Base-by-base conservation (phyloP, 2,888 invertebrate genomes). In the Scaptomyza flava region DNA sequence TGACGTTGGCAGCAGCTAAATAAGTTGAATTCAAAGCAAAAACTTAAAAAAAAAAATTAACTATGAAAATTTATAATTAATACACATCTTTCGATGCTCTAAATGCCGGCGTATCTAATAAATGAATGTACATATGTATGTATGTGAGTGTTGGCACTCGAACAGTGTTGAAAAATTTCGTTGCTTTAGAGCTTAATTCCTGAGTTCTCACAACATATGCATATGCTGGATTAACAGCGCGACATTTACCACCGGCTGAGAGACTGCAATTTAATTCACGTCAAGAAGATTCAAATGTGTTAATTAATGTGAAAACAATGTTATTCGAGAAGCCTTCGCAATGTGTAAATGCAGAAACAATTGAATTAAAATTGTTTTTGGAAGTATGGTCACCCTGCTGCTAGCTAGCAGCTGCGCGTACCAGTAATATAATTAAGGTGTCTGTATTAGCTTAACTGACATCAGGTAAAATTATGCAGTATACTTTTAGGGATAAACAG, bases 21-120 rank as follows among this genome's bases (percentile, higher is more conserved):
- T 51, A 9, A 4, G 36, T 38, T 27, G 7, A 42, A 50, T 6
- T 14, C 12, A 12, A 48, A 3, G 27, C 27, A 48, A 12, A 34
- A 14, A 11, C n/a, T 7, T 17, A 17, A 23, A 54, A 34, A 50
- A 41, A 8, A 3, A 4, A 9, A 41, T 14, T 14, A 53, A 64
- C 52, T 53, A 53, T 33, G 23, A 34, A 36, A 65, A 36, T 34
- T 4, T 45, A 36, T 41, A 72, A 64, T 57, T 46, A 46, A 42
- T 43, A 27, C 41, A 48, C 72, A 57, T 53, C 47, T 38, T 33
- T 33, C 31, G 36, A 36, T 41, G 50, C 41, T 42, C 41, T 51
- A 71, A 75, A 60, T 60, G 77, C 72, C 72, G 72, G 72, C 72
- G 66, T 51, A 77, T 57, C 48, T 34, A 11, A 38, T 43, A 12